phyloP scores from a whole-genome alignment of 2,888 invertebrate genomes.

The Hirtodrosophila histrioides region DNA sequence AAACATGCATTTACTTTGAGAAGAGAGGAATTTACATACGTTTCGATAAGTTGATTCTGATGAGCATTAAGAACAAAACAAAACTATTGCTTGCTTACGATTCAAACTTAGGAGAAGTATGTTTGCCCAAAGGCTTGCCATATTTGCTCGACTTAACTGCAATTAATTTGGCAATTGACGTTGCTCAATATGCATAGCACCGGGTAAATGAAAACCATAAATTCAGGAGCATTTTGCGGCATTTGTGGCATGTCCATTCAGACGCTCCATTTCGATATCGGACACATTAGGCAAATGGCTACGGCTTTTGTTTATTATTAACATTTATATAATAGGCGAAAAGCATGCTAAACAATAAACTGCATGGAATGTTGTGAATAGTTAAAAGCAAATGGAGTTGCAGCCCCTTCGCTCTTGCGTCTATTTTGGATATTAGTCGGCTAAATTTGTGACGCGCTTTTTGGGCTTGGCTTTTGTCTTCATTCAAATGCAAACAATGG shows the following conservation, averaged over 20 bases:
- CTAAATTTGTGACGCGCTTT: conserved; percentile 78
- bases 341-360: conserved; percentile 76
- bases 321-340: conserved; percentile 68
- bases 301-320: conserved; percentile 55
- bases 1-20: no score
- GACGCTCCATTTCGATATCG: conserved; percentile 55
- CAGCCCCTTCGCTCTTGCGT: conserved; percentile 32
- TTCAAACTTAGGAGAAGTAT: neutral
- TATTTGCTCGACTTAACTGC: conserved; percentile 82
- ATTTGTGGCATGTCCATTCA: conserved; percentile 21
- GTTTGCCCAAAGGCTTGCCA: conserved; percentile 14
- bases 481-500: conserved; percentile 75
- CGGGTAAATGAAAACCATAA: conserved; percentile 31
- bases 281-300: conserved; percentile 72
- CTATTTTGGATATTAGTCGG: conserved; percentile 74
- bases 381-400: conserved; percentile 70
- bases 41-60: conserved; percentile 16
- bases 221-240: conserved; percentile 35
- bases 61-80: conserved; percentile 12
- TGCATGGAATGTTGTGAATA: conserved; percentile 48
- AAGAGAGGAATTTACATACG: no score
- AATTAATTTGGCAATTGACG: conserved; percentile 83
- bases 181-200: conserved; percentile 38
- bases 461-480: conserved; percentile 78
- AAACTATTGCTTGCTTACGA: neutral